Conservation (phyloP, 2,113 vertebrate species). For the Narcine bancroftii region DNA sequence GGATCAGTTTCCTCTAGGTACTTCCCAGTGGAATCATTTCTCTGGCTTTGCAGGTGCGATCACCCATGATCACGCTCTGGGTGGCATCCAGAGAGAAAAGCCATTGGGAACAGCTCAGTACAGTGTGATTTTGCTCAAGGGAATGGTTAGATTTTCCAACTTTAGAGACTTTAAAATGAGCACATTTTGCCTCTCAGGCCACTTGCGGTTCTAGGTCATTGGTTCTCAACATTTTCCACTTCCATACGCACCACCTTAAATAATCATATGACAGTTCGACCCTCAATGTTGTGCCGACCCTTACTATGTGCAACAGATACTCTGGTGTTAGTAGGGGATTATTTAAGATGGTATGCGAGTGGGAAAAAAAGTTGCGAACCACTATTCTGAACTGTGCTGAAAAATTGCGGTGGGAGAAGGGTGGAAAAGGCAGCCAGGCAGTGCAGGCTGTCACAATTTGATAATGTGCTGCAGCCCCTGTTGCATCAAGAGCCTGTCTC, state of each 20-base stretch:
- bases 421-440: neutral
- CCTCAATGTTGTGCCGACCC: no score
- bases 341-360: no score
- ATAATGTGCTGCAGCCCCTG: neutral
- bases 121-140: neutral
- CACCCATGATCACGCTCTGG: neutral
- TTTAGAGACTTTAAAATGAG: neutral
- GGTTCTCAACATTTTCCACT: no score
- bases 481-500: neutral
- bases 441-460: neutral
- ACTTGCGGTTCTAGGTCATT: neutral
- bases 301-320: no score
- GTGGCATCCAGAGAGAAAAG: neutral
- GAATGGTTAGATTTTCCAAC: neutral
- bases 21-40: neutral
- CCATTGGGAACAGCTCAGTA: neutral
- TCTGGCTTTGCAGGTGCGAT: neutral
- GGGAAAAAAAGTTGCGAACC: no score
- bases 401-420: neutral
- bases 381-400: neutral
- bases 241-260: no score
- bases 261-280: no score
- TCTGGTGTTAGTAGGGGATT: no score
- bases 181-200: neutral
- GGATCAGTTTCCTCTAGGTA: neutral